Evolutionary conservation across 2,113 vertebrate species (phyloP).

Genomic region (Cyanistes caeruleus): DNA sequence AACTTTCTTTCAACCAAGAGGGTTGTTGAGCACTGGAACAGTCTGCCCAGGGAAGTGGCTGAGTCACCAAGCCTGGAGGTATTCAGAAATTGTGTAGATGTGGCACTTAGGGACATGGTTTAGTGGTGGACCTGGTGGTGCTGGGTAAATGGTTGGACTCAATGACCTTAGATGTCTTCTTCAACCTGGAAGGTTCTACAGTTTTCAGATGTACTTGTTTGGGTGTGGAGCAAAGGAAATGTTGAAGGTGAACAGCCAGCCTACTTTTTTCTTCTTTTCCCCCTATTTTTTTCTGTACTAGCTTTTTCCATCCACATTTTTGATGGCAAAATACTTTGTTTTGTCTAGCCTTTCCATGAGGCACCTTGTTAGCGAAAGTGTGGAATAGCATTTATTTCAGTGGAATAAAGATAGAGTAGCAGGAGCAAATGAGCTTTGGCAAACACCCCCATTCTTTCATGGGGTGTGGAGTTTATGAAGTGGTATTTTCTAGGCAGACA

Average conservation of each 20-base stretch:
- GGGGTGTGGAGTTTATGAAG: background rate
- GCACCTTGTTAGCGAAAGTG: background rate
- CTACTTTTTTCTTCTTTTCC: background rate
- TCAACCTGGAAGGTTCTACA: background rate
- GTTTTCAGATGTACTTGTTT: background rate
- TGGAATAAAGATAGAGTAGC: background rate
- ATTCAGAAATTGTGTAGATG: background rate
- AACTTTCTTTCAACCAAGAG: background rate
- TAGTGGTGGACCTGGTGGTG: background rate
- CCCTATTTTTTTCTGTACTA: background rate
- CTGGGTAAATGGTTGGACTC: background rate
- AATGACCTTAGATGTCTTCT: background rate
- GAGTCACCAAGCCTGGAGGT: background rate
- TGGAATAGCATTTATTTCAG: background rate
- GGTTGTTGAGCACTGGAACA: background rate
- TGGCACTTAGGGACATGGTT: background rate
- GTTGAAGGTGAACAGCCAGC: background rate
- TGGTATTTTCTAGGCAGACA: background rate
- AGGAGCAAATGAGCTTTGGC: background rate
- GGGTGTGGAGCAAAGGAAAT: background rate
- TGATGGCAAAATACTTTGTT: background rate
- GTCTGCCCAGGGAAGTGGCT: background rate
- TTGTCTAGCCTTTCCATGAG: background rate
- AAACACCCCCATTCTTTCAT: background rate
- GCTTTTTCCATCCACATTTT: background rate